phyloP scores from a whole-genome alignment of 2,113 vertebrate species.

The Carettochelys insculpta region DNA sequence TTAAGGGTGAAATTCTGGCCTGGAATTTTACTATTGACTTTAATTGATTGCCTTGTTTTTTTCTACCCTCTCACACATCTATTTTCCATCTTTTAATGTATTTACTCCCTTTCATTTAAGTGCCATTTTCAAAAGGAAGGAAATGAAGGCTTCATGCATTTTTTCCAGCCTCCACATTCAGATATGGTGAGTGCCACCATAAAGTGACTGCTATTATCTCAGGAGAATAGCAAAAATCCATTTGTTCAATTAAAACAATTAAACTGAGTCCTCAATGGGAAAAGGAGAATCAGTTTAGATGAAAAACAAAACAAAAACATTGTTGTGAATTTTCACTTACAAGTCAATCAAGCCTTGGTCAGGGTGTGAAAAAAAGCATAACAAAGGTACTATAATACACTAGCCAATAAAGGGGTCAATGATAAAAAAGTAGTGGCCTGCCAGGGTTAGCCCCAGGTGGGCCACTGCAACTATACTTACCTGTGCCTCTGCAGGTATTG shows the following conservation, averaged over 20 bases:
- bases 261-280: conserved; percentile 20
- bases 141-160: conserved; percentile 64
- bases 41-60: not conserved
- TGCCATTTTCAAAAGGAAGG: conserved; percentile 62
- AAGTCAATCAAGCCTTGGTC: not conserved
- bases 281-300: too few relatives aligned
- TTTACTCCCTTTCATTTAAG: conserved; percentile 44
- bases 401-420: too few relatives aligned
- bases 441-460: too few relatives aligned
- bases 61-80: not conserved
- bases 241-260: conserved; percentile 55
- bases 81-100: conserved; percentile 55
- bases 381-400: not conserved
- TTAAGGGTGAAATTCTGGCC: conserved; percentile 37
- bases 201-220: conserved; percentile 55
- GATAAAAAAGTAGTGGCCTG: too few relatives aligned
- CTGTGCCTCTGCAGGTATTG: too few relatives aligned
- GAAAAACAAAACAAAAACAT: not conserved
- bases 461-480: too few relatives aligned
- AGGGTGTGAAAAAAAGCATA: not conserved
- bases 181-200: conserved; percentile 53
- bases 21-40: conserved; percentile 47
- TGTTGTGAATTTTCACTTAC: not conserved
- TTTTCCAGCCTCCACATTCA: conserved; percentile 44
- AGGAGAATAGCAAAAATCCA: conserved; percentile 60